phyloP scores from a whole-genome alignment of 2,113 vertebrate species.

The Amphiprion ocellaris region DNA sequence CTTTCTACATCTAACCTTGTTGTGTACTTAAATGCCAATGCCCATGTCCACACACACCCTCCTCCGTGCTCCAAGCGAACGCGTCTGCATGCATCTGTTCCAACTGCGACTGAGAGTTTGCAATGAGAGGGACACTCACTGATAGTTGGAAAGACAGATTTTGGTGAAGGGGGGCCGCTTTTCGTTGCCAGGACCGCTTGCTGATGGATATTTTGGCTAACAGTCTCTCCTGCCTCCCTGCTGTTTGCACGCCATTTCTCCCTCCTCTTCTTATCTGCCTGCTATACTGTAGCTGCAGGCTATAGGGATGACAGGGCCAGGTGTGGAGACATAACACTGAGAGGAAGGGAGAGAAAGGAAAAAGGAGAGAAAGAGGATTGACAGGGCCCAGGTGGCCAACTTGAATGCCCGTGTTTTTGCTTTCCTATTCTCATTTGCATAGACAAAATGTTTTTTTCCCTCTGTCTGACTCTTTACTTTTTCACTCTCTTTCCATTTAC shows the following conservation, averaged over 20 bases:
- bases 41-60: conserved; percentile 32
- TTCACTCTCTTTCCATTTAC: conserved; percentile 47
- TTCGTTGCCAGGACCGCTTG: conserved; percentile 43
- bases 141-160: conserved; percentile 45
- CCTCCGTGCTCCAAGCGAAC: conserved; percentile 44
- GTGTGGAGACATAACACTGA: conserved; percentile 57
- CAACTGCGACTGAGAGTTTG: conserved; percentile 49
- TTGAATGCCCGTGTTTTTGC: conserved; percentile 49
- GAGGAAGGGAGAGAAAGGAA: conserved; percentile 13
- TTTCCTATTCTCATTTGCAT: conserved; percentile 70
- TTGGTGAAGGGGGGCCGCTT: conserved; percentile 19
- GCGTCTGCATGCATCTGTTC: conserved; percentile 42
- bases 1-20: conserved; percentile 38
- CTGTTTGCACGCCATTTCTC: conserved; percentile 23
- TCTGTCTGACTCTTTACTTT: conserved; percentile 50
- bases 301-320: conserved; percentile 50
- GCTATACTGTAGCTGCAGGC: conserved; percentile 51
- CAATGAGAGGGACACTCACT: conserved; percentile 22
- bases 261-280: conserved; percentile 40
- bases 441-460: conserved; percentile 57
- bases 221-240: conserved; percentile 47
- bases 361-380: conserved; percentile 39
- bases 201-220: conserved; percentile 69
- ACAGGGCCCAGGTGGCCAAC: conserved; percentile 74
- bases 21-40: conserved; percentile 43